Evolutionary conservation across 1,140 invertebrate species (phyloP).

Genomic region (Ladona fulva): DNA sequence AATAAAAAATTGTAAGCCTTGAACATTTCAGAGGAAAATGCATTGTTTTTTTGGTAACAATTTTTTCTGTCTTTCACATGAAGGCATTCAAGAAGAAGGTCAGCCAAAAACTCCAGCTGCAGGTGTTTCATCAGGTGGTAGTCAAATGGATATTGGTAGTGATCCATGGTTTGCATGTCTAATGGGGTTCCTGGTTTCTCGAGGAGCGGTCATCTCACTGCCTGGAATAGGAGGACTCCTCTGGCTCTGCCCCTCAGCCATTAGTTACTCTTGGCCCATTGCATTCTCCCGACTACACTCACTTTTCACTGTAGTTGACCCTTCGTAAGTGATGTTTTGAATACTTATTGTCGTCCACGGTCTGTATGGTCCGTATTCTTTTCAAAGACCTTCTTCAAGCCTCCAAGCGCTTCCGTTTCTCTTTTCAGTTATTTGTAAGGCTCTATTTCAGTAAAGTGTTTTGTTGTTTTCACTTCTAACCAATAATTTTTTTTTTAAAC

Average conservation of each 20-base stretch:
- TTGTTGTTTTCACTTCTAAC: too few relatives aligned
- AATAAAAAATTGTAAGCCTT: too few relatives aligned
- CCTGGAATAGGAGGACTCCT: constrained; percentile 32
- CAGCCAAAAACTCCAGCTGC: neutral
- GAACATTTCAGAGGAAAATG: too few relatives aligned
- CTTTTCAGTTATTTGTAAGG: too few relatives aligned
- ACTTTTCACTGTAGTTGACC: constrained; percentile 87
- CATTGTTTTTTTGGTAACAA: too few relatives aligned
- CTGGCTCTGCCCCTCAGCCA: constrained; percentile 71
- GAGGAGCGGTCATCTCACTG: constrained; percentile 41
- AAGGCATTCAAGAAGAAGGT: constrained; percentile 54
- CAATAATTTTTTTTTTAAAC: too few relatives aligned
- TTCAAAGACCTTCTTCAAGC: too few relatives aligned
- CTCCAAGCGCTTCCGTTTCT: too few relatives aligned
- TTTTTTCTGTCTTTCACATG: constrained; percentile 21
- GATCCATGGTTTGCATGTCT: constrained; percentile 87
- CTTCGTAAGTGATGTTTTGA: too few relatives aligned
- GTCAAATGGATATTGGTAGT: constrained; percentile 26
- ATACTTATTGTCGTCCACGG: too few relatives aligned
- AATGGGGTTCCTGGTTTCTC: constrained; percentile 72
- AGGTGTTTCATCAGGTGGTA: neutral
- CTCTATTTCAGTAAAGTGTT: too few relatives aligned
- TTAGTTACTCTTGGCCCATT: constrained; percentile 89
- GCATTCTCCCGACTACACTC: constrained; percentile 84
- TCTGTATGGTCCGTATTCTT: too few relatives aligned